phyloP scores from a whole-genome alignment of 2,113 vertebrate species.

The Hydrochoerus hydrochaeris region DNA sequence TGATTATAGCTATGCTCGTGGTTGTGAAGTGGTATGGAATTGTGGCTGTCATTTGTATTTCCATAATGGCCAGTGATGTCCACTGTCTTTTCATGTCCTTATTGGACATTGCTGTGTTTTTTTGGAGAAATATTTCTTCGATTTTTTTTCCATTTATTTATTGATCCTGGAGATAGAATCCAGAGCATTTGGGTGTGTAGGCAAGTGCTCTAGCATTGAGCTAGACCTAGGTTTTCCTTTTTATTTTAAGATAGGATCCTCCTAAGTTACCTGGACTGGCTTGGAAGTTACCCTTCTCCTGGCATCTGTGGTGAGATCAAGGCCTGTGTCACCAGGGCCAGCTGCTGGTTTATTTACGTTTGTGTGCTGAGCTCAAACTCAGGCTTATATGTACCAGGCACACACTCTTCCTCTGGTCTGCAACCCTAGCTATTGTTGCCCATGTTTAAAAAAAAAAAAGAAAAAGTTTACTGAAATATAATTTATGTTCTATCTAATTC shows the following conservation, averaged over 20 bases:
- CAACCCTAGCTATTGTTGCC: neutral
- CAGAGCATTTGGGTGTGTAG: neutral
- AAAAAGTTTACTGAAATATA: neutral
- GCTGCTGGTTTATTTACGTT: neutral
- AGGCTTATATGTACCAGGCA: neutral
- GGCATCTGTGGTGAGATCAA: neutral
- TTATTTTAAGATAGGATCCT: neutral
- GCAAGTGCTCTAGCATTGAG: neutral
- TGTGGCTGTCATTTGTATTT: neutral
- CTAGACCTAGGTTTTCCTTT: neutral
- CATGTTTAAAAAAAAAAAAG: neutral
- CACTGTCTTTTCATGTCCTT: neutral
- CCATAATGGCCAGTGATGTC: neutral
- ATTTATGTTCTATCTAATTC: neutral
- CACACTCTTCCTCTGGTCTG: neutral
- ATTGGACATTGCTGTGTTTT: neutral
- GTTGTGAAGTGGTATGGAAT: neutral
- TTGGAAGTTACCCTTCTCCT: neutral
- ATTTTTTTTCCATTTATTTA: neutral
- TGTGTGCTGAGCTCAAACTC: neutral
- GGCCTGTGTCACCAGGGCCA: neutral
- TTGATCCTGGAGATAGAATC: neutral
- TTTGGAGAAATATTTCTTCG: neutral
- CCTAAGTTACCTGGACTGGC: neutral
- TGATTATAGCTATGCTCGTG: neutral